Evolutionary conservation across 2,888 invertebrate species (phyloP).

Genomic region (Protodeltote pygarga): DNA sequence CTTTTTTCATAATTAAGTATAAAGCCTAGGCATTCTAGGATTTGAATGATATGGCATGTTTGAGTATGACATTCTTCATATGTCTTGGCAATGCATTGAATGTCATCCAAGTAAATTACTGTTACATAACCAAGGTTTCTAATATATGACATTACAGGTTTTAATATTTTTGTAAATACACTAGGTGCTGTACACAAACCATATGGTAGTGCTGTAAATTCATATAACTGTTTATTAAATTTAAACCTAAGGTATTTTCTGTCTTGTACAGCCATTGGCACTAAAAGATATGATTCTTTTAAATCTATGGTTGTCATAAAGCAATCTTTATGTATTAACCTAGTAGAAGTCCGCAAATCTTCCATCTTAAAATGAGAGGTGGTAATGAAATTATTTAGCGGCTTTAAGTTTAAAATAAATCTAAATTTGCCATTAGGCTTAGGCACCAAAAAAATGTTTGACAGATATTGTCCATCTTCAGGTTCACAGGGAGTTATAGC

Average conservation of each 20-base stretch:
- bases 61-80: neutral
- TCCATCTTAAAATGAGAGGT: constrained; percentile 1
- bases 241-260: constrained; percentile 12
- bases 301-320: neutral
- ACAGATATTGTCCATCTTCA: neutral
- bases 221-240: constrained; percentile 1
- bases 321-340: neutral
- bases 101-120: constrained; percentile 2
- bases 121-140: neutral
- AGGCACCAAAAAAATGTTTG: neutral
- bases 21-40: constrained; percentile 1
- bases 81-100: neutral
- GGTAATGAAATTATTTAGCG: neutral
- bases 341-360: neutral
- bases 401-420: constrained; percentile 1
- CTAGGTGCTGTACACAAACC: constrained; percentile 7
- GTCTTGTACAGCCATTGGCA: constrained; percentile 3
- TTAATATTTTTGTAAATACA: constrained; percentile 16
- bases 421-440: constrained; percentile 3
- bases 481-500: neutral
- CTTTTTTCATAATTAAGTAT: neutral
- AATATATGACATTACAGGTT: neutral
- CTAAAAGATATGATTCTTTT: constrained; percentile 7
- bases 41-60: neutral
- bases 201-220: constrained; percentile 20